Evolutionary conservation across 1,140 invertebrate genomes (phyloP).

Genomic region (Saccostrea glomerata): DNA sequence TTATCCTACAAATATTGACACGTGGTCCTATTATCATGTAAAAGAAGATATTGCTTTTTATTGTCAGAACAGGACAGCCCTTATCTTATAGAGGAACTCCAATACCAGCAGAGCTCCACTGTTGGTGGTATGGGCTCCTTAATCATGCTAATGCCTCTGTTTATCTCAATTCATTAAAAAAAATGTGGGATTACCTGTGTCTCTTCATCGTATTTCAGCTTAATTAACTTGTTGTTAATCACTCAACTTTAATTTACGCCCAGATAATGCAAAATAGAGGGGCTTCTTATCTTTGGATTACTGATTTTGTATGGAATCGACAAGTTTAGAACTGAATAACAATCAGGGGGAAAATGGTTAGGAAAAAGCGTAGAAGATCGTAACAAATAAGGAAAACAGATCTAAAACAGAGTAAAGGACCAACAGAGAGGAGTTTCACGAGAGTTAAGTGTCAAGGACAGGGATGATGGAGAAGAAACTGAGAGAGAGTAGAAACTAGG

Average conservation of each 20-base stretch:
- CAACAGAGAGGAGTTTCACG: no score
- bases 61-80: neutral
- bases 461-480: no score
- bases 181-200: slow-evolving; percentile 25
- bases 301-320: no score
- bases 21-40: slow-evolving; percentile 4
- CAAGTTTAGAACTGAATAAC: no score
- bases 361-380: no score
- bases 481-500: no score
- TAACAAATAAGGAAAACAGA: no score
- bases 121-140: neutral
- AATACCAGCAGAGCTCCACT: neutral
- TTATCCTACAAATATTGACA: slow-evolving; percentile 3
- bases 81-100: neutral
- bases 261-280: neutral
- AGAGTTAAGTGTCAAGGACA: no score
- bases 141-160: slow-evolving; percentile 21
- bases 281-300: no score
- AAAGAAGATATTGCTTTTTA: neutral
- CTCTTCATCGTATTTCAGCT: slow-evolving; percentile 21
- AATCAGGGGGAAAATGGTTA: no score
- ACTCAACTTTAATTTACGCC: slow-evolving; percentile 4
- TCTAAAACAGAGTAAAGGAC: no score
- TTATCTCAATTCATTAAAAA: slow-evolving; percentile 25
- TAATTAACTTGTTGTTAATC: slow-evolving; percentile 26